These are phyloP conservation scores for Molossus molossus DNA, from an alignment of 2,797 vertebrate species.

Conservation along the genomic window DNA sequence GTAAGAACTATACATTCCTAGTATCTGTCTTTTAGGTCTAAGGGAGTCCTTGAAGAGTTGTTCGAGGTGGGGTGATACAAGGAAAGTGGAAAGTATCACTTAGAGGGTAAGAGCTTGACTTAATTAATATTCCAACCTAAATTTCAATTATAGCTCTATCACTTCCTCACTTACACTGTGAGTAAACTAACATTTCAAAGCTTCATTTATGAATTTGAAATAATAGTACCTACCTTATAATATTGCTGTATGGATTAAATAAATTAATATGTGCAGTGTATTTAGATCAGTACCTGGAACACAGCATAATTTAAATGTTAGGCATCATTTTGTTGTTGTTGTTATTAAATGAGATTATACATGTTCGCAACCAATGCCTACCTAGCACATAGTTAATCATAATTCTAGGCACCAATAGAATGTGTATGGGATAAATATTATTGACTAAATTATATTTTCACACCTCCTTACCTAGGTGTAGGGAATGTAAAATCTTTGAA, in stretches of 20 bases:
- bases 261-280: not conserved
- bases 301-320: conserved; percentile 24
- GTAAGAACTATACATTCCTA: not conserved
- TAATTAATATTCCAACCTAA: conserved; percentile 40
- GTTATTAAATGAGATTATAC: not conserved
- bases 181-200: conserved; percentile 47
- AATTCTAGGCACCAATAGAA: conserved; percentile 3
- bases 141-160: conserved; percentile 17
- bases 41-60: conserved; percentile 37
- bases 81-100: not conserved
- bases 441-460: conserved; percentile 39
- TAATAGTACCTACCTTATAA: conserved; percentile 4
- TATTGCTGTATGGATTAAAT: conserved; percentile 43
- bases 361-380: not conserved
- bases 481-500: conserved; percentile 49
- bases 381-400: conserved; percentile 15
- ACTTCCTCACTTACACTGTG: conserved; percentile 44
- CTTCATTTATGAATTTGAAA: conserved; percentile 44
- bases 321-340: conserved; percentile 54
- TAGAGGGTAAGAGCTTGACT: conserved; percentile 13
- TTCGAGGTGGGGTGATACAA: not conserved
- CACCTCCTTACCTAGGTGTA: not conserved
- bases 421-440: conserved; percentile 37
- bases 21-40: conserved; percentile 34
- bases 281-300: conserved; percentile 37